phyloP scores from a whole-genome alignment of 2,113 vertebrate species.

The Phoenicopterus ruber region DNA sequence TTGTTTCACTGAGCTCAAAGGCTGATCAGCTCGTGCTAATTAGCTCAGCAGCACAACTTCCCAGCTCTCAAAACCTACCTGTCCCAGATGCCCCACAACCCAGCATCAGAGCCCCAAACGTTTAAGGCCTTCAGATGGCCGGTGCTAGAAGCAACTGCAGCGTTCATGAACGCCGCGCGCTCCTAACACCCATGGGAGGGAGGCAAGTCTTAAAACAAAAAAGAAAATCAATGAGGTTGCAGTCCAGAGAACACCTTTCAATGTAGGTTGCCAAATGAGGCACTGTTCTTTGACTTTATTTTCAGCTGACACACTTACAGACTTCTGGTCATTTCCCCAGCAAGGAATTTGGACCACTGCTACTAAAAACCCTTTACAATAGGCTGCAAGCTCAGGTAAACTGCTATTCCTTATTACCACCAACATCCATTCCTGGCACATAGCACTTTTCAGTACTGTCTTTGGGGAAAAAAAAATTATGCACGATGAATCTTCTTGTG shows the following conservation, averaged over 20 bases:
- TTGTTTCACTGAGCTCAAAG: background rate
- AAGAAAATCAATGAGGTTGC: background rate
- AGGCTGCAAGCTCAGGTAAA: background rate
- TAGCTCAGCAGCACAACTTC: background rate
- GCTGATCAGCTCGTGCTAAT: background rate
- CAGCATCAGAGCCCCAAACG: background rate
- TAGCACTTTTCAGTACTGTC: background rate
- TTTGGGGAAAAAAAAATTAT: background rate
- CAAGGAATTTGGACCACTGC: background rate
- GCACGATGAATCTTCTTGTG: slow-evolving; percentile 15
- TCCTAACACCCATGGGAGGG: no score
- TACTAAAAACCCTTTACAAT: background rate
- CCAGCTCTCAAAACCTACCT: background rate
- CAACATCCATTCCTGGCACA: background rate
- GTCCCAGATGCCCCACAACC: background rate
- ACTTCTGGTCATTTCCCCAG: background rate
- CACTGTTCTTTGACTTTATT: background rate
- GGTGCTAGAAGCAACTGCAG: background rate
- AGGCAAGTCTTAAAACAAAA: background rate
- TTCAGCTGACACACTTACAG: background rate
- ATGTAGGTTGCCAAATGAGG: background rate
- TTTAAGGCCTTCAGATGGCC: background rate
- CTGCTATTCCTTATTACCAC: background rate
- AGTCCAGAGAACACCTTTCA: background rate
- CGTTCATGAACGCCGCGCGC: rapidly evolving